These are phyloP conservation scores for Rhogogaster chlorosoma DNA, from an alignment of 2,888 invertebrate genomes.

Conservation along the genomic window DNA sequence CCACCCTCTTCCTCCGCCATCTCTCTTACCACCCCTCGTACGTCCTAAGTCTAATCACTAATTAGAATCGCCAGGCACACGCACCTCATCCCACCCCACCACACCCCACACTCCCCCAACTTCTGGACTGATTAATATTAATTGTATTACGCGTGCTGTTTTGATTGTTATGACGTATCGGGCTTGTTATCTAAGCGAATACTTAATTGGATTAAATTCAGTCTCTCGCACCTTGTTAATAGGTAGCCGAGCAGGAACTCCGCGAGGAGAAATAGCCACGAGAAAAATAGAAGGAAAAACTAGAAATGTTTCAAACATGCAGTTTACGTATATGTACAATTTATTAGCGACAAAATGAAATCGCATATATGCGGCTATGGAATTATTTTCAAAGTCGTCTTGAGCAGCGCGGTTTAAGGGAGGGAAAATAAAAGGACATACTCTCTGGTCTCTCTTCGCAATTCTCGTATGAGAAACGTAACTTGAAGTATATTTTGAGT, in stretches of 20 bases:
- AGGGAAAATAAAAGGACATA: neutral
- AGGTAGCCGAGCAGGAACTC: neutral
- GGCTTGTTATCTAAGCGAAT: slow-evolving; percentile 67
- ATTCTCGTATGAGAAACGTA: slow-evolving; percentile 27
- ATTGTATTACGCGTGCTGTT: slow-evolving; percentile 64
- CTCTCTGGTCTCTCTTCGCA: slow-evolving; percentile 14
- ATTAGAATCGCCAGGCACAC: slow-evolving; percentile 68
- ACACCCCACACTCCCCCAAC: slow-evolving; percentile 41
- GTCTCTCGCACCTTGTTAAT: slow-evolving; percentile 32
- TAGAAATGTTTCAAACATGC: neutral
- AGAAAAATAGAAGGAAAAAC: neutral
- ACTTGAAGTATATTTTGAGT: slow-evolving; percentile 30
- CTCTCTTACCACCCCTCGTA: slow-evolving; percentile 56
- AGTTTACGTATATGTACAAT: neutral
- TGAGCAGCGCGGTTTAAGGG: neutral
- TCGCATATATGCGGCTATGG: neutral
- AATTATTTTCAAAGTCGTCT: slow-evolving; percentile 11
- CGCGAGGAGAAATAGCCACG: neutral
- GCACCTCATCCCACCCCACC: slow-evolving; percentile 56
- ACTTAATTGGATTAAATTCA: slow-evolving; percentile 63
- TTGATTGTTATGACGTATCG: slow-evolving; percentile 62
- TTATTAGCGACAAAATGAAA: neutral
- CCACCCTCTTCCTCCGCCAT: slow-evolving; percentile 53
- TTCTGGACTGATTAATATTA: slow-evolving; percentile 66
- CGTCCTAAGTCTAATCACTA: slow-evolving; percentile 66